phyloP scores from a whole-genome alignment of 2,113 vertebrate genomes.

The Phoxinus phoxinus region DNA sequence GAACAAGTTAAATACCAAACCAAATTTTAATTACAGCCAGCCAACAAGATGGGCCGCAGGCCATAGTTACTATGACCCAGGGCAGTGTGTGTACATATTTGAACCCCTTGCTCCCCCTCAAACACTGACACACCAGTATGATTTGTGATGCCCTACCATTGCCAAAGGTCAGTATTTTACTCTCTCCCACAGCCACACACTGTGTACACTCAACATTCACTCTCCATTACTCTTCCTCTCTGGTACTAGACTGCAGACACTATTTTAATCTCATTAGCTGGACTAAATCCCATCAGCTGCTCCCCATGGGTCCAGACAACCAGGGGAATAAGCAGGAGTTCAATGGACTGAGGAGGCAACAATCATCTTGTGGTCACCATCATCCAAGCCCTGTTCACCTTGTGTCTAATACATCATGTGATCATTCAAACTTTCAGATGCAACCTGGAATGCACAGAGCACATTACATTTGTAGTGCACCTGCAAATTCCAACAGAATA shows the following conservation, averaged over 20 bases:
- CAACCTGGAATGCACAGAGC: neutral
- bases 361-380: neutral
- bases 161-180: constrained; percentile 16
- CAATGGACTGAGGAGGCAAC: neutral
- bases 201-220: neutral
- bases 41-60: neutral
- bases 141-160: constrained; percentile 22
- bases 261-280: constrained; percentile 53
- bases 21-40: neutral
- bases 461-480: neutral
- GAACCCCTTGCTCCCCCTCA: constrained; percentile 2
- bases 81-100: neutral
- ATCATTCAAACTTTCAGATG: neutral
- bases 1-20: neutral
- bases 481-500: neutral
- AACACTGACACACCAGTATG: neutral
- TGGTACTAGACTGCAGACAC: constrained; percentile 27
- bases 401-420: neutral
- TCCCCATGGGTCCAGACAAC: constrained; percentile 33
- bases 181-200: neutral
- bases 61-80: neutral
- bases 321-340: constrained; percentile 34
- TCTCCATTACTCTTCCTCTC: constrained; percentile 9
- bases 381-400: neutral
- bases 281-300: constrained; percentile 45